Evolutionary conservation across 2,888 invertebrate species (phyloP), one percentile per base, ranked within the genome.

Genomic region (Chymomyza amoena): DNA sequence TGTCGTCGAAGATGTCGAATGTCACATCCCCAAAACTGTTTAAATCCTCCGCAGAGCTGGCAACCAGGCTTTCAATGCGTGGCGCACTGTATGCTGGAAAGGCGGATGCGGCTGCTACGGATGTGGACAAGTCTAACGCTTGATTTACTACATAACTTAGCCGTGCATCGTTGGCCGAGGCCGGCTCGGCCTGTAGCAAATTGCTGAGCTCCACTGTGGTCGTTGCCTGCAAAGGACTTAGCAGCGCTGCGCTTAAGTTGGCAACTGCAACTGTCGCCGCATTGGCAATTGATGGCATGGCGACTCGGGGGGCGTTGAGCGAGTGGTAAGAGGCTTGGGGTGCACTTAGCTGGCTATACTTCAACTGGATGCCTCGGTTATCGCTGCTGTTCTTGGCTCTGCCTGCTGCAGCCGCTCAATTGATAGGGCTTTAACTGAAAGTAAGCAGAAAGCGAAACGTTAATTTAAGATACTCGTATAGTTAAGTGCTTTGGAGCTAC

Each of bases 1-100:
- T 90, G 81, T 91, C 90, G 76, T 89, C 89, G 77, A 90, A 91
- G 76, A 91, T 90, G 86, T 91, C 91, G 84, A 90, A 90, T 78
- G 90, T 84, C 82, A 89, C 83, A 80, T 90, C 90, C 71, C 85
- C 87, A 80, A 89, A 90, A 70, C 82, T 85, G 82, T 81, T 84
- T 77, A 86, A 77, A 76, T 90, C 90, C 82, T 91, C 91, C 69
- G 90, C 90, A 67, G 90, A 90, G 78, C 89, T 90, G 73, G 90
- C 90, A 79, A 90, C 90, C 77, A 91, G 78, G 77, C 89, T 91
- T 73, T 87, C 90, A 69, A 91, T 90, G 54, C 88, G 88, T 54
- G 91, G 91, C 81, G 89, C 87, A 76, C 89, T 88, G 64, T 88
- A 87, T 62, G 89, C 83, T 60, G 90, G 87, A 77, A 87, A 67